These are phyloP conservation scores for Creontiades dilutus DNA, from an alignment of 2,888 invertebrate genomes.

Conservation along the genomic window DNA sequence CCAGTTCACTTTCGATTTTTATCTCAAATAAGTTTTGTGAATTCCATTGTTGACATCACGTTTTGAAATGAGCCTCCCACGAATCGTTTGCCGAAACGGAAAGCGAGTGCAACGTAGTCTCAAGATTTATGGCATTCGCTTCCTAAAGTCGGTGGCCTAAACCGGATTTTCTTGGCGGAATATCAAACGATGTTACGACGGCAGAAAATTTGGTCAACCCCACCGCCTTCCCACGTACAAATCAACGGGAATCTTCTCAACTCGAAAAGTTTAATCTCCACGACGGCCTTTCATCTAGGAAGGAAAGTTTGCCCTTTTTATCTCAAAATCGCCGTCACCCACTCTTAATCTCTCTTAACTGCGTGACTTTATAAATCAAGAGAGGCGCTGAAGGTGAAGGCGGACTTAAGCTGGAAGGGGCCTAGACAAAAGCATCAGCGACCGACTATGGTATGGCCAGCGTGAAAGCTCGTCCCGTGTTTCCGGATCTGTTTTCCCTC, in stretches of 20 bases:
- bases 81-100: background rate
- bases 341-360: constrained; percentile 40
- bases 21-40: background rate
- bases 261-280: constrained; percentile 25
- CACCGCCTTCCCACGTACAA: background rate
- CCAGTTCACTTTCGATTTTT: too few relatives aligned
- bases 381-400: background rate
- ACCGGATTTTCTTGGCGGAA: constrained; percentile 34
- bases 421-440: constrained; percentile 32
- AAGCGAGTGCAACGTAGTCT: background rate
- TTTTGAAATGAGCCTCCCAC: background rate
- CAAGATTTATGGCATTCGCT: background rate
- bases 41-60: background rate
- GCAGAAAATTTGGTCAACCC: background rate
- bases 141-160: background rate
- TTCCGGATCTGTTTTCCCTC: constrained; percentile 55
- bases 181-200: background rate
- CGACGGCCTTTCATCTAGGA: constrained; percentile 5
- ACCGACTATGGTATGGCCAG: constrained; percentile 8
- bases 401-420: background rate
- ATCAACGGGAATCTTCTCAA: background rate
- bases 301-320: constrained; percentile 36
- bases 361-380: constrained; percentile 45
- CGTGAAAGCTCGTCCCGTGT: constrained; percentile 46
- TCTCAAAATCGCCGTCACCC: constrained; percentile 24